Conservation (phyloP, 2,888 invertebrate species). For the Escarpia spicata region DNA sequence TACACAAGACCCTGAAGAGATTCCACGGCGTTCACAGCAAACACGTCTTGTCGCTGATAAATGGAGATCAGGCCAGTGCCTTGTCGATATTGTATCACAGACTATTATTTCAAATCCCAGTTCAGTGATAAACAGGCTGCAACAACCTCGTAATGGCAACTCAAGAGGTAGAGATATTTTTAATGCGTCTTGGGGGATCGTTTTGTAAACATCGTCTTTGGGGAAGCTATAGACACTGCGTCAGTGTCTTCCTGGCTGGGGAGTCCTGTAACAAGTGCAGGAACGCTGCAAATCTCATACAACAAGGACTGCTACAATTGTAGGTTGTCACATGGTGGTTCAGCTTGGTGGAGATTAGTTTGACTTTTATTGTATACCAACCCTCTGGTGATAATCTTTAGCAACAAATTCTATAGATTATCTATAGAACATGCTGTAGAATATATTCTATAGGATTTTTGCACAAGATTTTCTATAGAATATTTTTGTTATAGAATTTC, state of each 20-base stretch:
- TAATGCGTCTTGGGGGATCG: constrained; percentile 3
- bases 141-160: neutral
- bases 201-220: neutral
- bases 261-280: neutral
- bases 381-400: neutral
- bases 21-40: neutral
- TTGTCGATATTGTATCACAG: constrained; percentile 4
- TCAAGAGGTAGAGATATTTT: constrained; percentile 10
- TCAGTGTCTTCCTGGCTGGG: neutral
- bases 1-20: neutral
- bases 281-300: neutral
- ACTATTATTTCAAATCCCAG: constrained; percentile 11
- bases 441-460: too few species aligned
- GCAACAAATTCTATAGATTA: neutral
- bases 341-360: neutral
- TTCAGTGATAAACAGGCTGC: neutral
- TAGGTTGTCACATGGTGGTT: neutral
- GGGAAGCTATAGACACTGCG: neutral
- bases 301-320: neutral
- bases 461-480: too few species aligned
- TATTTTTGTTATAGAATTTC: too few species aligned
- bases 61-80: neutral
- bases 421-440: too few species aligned
- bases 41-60: neutral
- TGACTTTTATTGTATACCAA: neutral